Conservation (phyloP, 2,113 vertebrate species). For the Tympanuchus pallidicinctus region DNA sequence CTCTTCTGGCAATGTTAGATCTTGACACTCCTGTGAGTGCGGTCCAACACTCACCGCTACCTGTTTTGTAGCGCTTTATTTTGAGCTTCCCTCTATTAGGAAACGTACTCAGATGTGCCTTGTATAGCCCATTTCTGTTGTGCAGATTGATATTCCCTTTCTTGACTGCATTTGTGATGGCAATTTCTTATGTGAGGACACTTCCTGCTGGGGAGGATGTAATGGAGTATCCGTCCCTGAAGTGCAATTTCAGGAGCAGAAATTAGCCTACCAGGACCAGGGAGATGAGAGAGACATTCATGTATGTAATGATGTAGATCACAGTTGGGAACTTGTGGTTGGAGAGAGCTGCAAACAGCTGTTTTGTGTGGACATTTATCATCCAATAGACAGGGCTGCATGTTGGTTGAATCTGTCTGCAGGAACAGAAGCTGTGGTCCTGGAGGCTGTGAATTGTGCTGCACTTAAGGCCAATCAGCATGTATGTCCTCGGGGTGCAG, state of each 20-base stretch:
- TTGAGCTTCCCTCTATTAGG: neutral
- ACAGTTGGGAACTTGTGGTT: neutral
- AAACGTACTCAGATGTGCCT: neutral
- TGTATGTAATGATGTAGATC: neutral
- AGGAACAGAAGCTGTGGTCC: neutral
- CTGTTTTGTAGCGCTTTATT: neutral
- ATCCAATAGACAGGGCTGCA: neutral
- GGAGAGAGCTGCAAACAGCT: neutral
- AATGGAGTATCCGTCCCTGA: neutral
- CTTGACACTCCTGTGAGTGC: neutral
- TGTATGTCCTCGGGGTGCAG: neutral
- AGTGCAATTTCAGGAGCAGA: neutral
- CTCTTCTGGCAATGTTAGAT: neutral
- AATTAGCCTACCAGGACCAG: neutral
- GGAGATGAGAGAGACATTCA: accelerated
- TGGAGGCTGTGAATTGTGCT: neutral
- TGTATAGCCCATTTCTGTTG: neutral
- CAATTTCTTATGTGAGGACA: neutral
- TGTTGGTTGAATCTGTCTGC: neutral
- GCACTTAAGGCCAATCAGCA: neutral
- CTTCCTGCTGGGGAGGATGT: neutral
- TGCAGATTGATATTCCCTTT: neutral
- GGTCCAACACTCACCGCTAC: accelerated
- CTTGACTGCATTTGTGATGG: neutral
- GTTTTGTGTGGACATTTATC: neutral